Evolutionary conservation across 1,140 invertebrate species (phyloP).

Genomic region (Drosophila neocordata): DNA sequence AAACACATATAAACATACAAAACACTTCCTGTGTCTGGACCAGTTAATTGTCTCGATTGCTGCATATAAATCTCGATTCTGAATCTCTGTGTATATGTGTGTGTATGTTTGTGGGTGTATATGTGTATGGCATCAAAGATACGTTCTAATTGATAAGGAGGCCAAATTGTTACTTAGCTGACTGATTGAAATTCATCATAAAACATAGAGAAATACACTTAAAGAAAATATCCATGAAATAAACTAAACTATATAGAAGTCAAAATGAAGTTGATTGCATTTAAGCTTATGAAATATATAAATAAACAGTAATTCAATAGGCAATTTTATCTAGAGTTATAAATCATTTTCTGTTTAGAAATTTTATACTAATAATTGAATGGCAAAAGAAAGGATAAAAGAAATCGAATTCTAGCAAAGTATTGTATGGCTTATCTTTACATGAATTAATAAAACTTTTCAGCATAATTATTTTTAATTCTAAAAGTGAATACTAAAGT

Average conservation of each 20-base stretch:
- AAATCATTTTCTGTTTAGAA: no score
- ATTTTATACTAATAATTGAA: no score
- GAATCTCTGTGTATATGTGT: slow-evolving; percentile 20
- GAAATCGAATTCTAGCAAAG: no score
- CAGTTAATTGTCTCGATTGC: slow-evolving; percentile 73
- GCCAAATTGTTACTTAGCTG: slow-evolving; percentile 43
- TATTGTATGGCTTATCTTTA: no score
- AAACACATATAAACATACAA: slow-evolving; percentile 19
- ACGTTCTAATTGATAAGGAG: slow-evolving; percentile 69
- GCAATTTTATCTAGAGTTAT: no score
- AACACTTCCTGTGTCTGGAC: slow-evolving; percentile 24
- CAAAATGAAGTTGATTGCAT: no score
- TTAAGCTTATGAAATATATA: no score
- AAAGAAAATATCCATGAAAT: background rate
- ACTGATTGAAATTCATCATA: slow-evolving; percentile 70
- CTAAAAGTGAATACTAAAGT: no score
- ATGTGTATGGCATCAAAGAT: slow-evolving; percentile 29
- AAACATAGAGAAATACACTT: slow-evolving; percentile 25
- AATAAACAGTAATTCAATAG: no score
- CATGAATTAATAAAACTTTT: no score
- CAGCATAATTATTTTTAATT: no score
- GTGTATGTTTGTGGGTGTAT: slow-evolving; percentile 22
- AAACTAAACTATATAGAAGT: background rate
- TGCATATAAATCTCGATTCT: slow-evolving; percentile 63
- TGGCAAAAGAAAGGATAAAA: no score